Conservation (phyloP, 2,888 invertebrate genomes). For the Trichopoda pennipes region DNA sequence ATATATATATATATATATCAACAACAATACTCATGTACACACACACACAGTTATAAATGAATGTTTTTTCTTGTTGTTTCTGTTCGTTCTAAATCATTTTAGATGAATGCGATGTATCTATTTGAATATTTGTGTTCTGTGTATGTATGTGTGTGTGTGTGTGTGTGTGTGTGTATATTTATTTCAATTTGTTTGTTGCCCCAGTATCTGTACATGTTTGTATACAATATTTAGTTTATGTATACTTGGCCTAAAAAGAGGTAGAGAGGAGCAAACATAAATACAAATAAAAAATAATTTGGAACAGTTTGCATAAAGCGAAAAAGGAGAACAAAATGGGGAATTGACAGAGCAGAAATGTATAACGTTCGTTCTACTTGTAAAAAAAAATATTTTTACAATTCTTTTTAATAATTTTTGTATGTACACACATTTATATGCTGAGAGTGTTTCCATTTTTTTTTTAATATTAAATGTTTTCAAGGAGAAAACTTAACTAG, state of each 20-base stretch:
- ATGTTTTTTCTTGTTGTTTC: background rate
- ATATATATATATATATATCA: slow-evolving; percentile 16
- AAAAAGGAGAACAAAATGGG: slow-evolving; percentile 4
- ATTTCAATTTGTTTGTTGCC: slow-evolving; percentile 14
- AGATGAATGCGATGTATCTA: no score
- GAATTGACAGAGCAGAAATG: slow-evolving; percentile 22
- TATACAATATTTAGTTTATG: slow-evolving; percentile 56
- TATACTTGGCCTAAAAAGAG: slow-evolving; percentile 63
- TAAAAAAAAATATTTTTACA: slow-evolving; percentile 51
- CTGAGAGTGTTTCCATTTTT: slow-evolving; percentile 31
- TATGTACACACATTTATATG: slow-evolving; percentile 31
- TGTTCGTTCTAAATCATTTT: background rate
- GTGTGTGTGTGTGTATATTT: slow-evolving; percentile 1
- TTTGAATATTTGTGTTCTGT: slow-evolving; percentile 1
- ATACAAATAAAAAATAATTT: slow-evolving; percentile 53
- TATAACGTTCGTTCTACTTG: slow-evolving; percentile 56
- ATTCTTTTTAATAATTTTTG: slow-evolving; percentile 50
- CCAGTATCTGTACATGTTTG: slow-evolving; percentile 32
- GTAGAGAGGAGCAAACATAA: slow-evolving; percentile 42
- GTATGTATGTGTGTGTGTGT: slow-evolving; percentile 8
- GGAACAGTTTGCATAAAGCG: slow-evolving; percentile 59
- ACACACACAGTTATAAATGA: background rate
- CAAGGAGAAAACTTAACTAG: slow-evolving; percentile 51
- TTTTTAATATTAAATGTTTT: slow-evolving; percentile 53
- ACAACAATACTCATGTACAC: no score